Evolutionary conservation across 2,113 vertebrate genomes (phyloP).

Genomic region (Naja naja): DNA sequence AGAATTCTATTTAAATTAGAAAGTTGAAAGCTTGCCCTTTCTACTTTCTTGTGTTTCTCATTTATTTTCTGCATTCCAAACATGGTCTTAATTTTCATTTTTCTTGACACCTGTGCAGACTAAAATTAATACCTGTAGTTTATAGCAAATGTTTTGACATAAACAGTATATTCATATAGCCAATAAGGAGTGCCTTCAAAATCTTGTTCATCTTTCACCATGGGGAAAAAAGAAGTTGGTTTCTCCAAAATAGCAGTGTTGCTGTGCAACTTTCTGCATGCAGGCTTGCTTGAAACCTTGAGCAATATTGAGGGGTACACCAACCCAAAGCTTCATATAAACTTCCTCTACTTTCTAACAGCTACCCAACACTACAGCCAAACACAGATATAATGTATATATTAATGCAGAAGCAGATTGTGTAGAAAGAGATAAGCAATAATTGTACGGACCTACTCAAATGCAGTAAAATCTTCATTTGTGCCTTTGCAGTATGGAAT

Average conservation of each 20-base stretch:
- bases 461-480: neutral
- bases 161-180: neutral
- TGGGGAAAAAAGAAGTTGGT: neutral
- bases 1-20: neutral
- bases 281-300: neutral
- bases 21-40: neutral
- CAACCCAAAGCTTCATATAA: neutral
- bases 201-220: neutral
- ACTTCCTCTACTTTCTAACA: neutral
- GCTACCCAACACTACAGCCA: too few relatives aligned
- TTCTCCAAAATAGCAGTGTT: neutral
- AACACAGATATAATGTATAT: neutral
- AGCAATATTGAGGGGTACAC: neutral
- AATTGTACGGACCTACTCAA: neutral
- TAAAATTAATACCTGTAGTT: neutral
- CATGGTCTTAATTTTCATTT: neutral
- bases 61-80: neutral
- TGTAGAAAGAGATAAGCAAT: neutral
- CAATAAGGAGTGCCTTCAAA: neutral
- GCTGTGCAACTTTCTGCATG: neutral
- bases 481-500: slow-evolving; percentile 65
- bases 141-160: neutral
- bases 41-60: neutral
- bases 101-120: neutral
- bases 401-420: neutral